Base-by-base conservation (phyloP, 2,797 vertebrate species). In the Vipera ursinii region DNA sequence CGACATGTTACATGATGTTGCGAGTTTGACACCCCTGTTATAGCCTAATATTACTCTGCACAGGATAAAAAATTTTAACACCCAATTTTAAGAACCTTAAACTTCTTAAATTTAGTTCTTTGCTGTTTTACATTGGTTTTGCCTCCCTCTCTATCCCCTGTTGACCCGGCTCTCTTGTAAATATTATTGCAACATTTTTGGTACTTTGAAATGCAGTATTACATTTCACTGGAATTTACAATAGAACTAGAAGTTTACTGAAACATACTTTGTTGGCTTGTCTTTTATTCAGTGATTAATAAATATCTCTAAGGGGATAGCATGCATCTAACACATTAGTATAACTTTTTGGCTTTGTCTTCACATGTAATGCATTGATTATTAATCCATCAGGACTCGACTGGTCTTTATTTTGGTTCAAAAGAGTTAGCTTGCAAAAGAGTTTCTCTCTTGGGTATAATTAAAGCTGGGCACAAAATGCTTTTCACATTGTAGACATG, bases 401-500 rank as follows among this genome's bases (percentile, higher is more conserved):
- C 32, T 9, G n/a, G 44, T 24, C 87, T 60, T 73, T 60, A 59
- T 60, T 86, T 89, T 89, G 87, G 53, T 63, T 69, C 55, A 24
- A 4, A 89, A 73, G 86, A 90, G 69, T 94, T 92, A 86, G 89
- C 63, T 20, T 73, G 55, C 73, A 44, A 59, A 94, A n/a, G 61
- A 56, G 44, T 5, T 57, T 17, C 55, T 91, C 87, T 48, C 55
- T 69, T 28, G 28, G 55, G 53, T 89, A 48, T 91, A 92, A 92
- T 92, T 92, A 86, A 48, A 60, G 22, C 89, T 56, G 51, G 51
- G 87, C 93, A 94, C 55, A 38, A 88, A 63, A 56, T 89, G 87
- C 59, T 73, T 65, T 92, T 89, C 78, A 32, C 78, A 88, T 59
- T 69, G 60, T 91, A 73, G 93, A 61, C 65, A 88, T 89, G 44